Percentiles rank a stretch among this genome's conserved stretches.
phyloP scores from a whole-genome alignment of 2,888 invertebrate species.

The Halocaridina rubra region DNA sequence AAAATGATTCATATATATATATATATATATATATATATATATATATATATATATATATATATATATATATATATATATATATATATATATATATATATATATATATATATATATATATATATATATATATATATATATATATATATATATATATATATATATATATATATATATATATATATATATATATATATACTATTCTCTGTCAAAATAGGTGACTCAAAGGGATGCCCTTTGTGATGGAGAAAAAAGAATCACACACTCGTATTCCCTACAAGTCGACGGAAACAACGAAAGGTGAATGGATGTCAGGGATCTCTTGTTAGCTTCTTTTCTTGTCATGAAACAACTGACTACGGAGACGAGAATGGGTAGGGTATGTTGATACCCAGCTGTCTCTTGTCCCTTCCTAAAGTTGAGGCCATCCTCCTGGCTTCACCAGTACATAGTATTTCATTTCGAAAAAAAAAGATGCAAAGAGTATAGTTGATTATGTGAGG shows the following conservation, averaged over 20 bases:
- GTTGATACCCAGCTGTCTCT: no score
- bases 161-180: neutral
- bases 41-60: slow-evolving; percentile 13
- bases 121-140: slow-evolving; percentile 5
- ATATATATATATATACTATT: neutral
- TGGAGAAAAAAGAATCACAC: no score
- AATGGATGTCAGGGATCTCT: no score
- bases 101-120: neutral
- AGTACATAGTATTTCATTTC: neutral
- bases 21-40: slow-evolving; percentile 3
- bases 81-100: slow-evolving; percentile 11
- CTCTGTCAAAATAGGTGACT: no score
- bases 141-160: neutral
- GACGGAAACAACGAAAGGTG: no score
- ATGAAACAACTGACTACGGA: no score
- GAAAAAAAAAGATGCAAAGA: neutral
- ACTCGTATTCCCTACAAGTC: no score
- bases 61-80: neutral
- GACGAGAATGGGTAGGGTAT: no score
- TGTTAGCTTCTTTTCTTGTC: no score
- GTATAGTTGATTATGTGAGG: neutral
- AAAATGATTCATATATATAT: neutral
- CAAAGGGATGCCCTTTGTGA: no score
- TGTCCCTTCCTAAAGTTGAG: neutral
- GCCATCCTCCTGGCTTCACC: no score